Evolutionary conservation across 2,888 invertebrate genomes (phyloP).

Genomic region (Brenthis daphne): DNA sequence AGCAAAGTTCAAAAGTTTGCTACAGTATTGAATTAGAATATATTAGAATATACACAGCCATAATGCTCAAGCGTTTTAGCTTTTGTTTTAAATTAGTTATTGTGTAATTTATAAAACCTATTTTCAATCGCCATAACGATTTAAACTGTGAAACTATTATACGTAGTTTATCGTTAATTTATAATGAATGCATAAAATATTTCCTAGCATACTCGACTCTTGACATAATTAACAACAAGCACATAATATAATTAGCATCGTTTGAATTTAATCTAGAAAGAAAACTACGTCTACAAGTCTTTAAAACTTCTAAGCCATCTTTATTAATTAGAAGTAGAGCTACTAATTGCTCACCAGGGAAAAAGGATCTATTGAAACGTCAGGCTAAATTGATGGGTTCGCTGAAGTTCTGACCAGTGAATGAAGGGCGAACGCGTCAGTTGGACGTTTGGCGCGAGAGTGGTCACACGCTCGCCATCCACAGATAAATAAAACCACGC

Average conservation of each 20-base stretch:
- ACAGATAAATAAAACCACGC: slow-evolving; percentile 64
- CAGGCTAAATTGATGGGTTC: slow-evolving; percentile 77
- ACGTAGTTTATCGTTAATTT: not conserved
- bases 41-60: no score
- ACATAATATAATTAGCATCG: slow-evolving; percentile 9
- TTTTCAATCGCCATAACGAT: not conserved
- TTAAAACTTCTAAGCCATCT: slow-evolving; percentile 36
- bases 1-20: no score
- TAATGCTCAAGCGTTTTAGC: no score
- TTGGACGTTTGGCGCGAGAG: slow-evolving; percentile 72
- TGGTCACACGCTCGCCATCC: slow-evolving; percentile 72
- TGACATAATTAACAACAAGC: slow-evolving; percentile 11
- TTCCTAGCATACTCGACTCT: not conserved
- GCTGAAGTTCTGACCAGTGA: slow-evolving; percentile 69
- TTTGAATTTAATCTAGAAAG: slow-evolving; percentile 23
- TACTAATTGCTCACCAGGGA: slow-evolving; percentile 70
- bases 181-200: slow-evolving; percentile 1
- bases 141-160: no score
- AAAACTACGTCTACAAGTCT: slow-evolving; percentile 23
- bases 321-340: slow-evolving; percentile 69
- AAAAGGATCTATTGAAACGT: slow-evolving; percentile 78
- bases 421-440: slow-evolving; percentile 75
- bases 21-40: no score
- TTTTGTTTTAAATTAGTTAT: no score
- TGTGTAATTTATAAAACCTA: not conserved